Evolutionary conservation across 1,140 invertebrate genomes (phyloP), one percentile per base, ranked within the genome.

Genomic region (Leguminivora glycinivorella): DNA sequence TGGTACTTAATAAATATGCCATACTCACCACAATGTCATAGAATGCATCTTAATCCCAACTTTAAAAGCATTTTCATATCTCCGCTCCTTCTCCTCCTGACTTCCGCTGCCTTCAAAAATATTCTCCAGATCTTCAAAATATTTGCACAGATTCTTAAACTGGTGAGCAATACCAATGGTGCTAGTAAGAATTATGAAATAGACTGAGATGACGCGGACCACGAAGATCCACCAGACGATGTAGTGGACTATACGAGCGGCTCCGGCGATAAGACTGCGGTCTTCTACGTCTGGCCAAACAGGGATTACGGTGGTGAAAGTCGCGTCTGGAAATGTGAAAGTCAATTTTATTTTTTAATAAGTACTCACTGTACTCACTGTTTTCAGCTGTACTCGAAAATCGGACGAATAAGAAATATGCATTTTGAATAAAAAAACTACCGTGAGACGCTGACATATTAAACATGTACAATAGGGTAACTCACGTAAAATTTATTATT

Each of bases 141-240:
- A 89, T 14, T 75, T 82, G 29, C 77, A 75, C 34, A 87, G 67
- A 24, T 83, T 83, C 47, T 76, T 84, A 56, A 77, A 87, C 56
- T 87, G 84, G 34, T 84, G 72, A 17, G 74, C 75, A 0, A 86
- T 34, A 29, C 76, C 74, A n/a, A 78, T 79, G 0, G 76, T 75
- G 6, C 78, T 70, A 0, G 72, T 67, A 5, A 86, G 80, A 10
- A 82, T 72, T 1, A 84, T 10, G 0, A 83, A 34, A 40, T 82
- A 83, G 1, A 70, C 72, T 0, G 73, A 78, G 1, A 78, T 77
- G 5, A 82, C 47, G 1, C 82, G 75, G 9, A 58, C 34, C 60
- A 84, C 67, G 5, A 84, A 81, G 0, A 82, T 31, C 84, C 85
- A 89, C 87, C 87, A 89, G 0, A 77, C 7, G 4, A 86, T 29